Conservation (phyloP, 2,888 invertebrate species). For the Brachyptera putata region DNA sequence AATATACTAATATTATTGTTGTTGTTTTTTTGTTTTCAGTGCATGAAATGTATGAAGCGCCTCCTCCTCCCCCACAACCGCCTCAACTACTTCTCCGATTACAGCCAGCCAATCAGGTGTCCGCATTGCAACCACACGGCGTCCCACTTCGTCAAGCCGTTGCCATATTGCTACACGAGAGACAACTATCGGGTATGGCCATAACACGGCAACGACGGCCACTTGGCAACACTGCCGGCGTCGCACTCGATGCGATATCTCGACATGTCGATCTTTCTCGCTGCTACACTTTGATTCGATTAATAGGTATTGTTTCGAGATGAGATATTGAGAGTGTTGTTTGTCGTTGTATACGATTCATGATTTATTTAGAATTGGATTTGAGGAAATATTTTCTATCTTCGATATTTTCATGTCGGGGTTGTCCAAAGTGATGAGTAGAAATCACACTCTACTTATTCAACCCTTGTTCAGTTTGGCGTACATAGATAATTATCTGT, state of each 20-base stretch:
- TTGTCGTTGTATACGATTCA: too few relatives aligned
- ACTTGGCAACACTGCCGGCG: not conserved
- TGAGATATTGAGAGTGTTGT: too few relatives aligned
- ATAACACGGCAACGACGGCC: slow-evolving; percentile 63
- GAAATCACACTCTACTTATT: too few relatives aligned
- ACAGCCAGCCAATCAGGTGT: slow-evolving; percentile 87
- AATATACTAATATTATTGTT: too few relatives aligned
- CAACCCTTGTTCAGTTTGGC: too few relatives aligned
- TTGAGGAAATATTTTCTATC: too few relatives aligned
- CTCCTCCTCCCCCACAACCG: slow-evolving; percentile 82
- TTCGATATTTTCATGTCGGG: too few relatives aligned
- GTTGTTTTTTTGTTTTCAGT: too few relatives aligned
- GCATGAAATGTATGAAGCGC: slow-evolving; percentile 87
- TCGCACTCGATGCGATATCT: too few relatives aligned
- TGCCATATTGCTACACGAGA: slow-evolving; percentile 78
- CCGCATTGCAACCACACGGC: slow-evolving; percentile 87
- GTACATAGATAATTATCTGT: too few relatives aligned
- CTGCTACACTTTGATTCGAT: not conserved
- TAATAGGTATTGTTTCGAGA: not conserved
- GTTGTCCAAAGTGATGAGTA: too few relatives aligned
- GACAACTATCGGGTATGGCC: slow-evolving; percentile 70
- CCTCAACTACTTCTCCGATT: slow-evolving; percentile 90
- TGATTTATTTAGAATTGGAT: too few relatives aligned
- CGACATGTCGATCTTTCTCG: not conserved
- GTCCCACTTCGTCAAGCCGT: slow-evolving; percentile 91